Conservation (phyloP, 2,113 vertebrate genomes). For the Misgurnus anguillicaudatus region DNA sequence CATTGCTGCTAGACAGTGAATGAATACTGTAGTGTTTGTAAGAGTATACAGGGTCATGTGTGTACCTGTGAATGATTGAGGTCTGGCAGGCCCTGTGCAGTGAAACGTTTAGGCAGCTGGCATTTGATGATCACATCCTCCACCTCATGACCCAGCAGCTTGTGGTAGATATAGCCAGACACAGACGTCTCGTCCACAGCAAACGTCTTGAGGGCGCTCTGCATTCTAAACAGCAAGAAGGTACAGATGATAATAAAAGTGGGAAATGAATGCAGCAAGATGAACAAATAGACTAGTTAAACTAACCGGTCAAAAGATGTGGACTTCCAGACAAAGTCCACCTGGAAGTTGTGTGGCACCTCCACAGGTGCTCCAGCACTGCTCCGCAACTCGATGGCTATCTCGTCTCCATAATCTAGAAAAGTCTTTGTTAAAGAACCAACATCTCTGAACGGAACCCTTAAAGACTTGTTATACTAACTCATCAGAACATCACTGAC, state of each 20-base stretch:
- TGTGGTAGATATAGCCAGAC: conserved; percentile 98
- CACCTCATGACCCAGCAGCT: conserved; percentile 93
- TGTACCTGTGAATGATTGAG: conserved; percentile 97
- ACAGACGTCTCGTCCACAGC: conserved; percentile 97
- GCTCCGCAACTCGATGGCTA: conserved; percentile 95
- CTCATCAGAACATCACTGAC: too few relatives aligned
- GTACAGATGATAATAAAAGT: neutral
- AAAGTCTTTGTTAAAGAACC: conserved; percentile 77
- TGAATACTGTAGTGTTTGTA: too few relatives aligned
- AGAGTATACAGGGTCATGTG: neutral
- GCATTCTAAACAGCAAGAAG: conserved; percentile 81
- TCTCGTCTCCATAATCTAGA: conserved; percentile 97
- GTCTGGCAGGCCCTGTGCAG: conserved; percentile 94
- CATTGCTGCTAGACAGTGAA: too few relatives aligned
- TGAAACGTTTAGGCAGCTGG: conserved; percentile 97
- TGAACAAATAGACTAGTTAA: neutral
- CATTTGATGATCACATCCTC: conserved; percentile 99
- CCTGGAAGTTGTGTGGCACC: conserved; percentile 97
- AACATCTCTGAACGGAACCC: neutral
- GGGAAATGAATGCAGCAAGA: neutral
- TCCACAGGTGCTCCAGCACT: conserved; percentile 95
- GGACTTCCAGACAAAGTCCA: conserved; percentile 98
- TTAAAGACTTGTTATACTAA: too few relatives aligned
- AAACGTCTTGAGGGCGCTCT: conserved; percentile 95
- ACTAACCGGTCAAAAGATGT: conserved; percentile 96